Conservation (phyloP, 2,888 invertebrate genomes). For the Nineta flava region DNA sequence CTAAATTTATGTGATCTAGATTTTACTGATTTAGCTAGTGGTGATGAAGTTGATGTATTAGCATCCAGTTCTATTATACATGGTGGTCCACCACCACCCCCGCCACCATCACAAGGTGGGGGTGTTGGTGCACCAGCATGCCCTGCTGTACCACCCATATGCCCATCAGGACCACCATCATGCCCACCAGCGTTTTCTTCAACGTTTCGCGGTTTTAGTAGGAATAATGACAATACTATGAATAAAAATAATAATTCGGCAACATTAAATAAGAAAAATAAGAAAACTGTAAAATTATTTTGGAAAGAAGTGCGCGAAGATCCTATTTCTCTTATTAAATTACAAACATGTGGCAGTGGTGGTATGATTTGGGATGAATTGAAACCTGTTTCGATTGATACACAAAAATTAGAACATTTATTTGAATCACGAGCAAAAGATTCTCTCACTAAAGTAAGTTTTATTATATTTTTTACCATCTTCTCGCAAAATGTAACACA, state of each 20-base stretch:
- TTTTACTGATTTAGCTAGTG: conserved; percentile 81
- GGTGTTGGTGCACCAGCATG: conserved; percentile 39
- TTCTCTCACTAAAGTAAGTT: conserved; percentile 74
- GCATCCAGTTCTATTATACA: conserved; percentile 47
- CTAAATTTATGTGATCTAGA: conserved; percentile 86
- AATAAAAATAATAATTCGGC: conserved; percentile 17
- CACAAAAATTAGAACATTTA: conserved; percentile 83
- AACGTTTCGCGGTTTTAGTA: conserved; percentile 16
- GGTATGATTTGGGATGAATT: conserved; percentile 87
- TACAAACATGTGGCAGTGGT: conserved; percentile 28
- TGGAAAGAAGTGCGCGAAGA: conserved; percentile 91
- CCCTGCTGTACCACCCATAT: conserved; percentile 26
- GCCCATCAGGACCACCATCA: conserved; percentile 21
- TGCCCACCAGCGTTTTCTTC: conserved; percentile 31
- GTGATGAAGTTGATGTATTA: conserved; percentile 71
- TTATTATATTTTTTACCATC: conserved; percentile 3
- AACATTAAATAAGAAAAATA: conserved; percentile 59
- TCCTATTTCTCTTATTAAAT: conserved; percentile 41
- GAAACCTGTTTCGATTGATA: conserved; percentile 70
- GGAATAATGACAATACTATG: conserved; percentile 15
- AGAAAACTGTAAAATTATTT: conserved; percentile 94
- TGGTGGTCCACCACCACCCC: conserved; percentile 64
- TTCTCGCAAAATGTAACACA: too few relatives aligned
- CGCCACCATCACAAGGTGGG: conserved; percentile 36
- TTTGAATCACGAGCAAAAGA: conserved; percentile 96